phyloP scores from a whole-genome alignment of 2,797 vertebrate species.

The Pachyuromys duprasi region DNA sequence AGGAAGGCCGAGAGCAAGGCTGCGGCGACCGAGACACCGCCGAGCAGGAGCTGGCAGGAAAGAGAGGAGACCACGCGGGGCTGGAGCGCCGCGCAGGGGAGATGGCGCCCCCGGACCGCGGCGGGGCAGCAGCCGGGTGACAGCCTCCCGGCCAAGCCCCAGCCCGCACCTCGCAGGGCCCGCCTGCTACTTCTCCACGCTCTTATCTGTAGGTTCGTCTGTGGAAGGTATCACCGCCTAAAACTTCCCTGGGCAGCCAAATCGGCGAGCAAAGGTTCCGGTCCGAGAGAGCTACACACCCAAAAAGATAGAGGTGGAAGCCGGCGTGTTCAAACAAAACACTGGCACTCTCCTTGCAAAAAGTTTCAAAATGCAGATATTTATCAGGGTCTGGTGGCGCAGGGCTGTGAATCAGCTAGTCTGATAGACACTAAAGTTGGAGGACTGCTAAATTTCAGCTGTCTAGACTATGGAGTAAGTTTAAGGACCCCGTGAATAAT shows the following conservation, averaged over 20 bases:
- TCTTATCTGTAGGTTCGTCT: not conserved
- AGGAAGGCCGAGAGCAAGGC: not conserved
- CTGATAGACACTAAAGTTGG: not conserved
- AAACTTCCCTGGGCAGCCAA: conserved; percentile 60
- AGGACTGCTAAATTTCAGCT: not conserved
- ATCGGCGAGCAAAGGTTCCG: conserved; percentile 53
- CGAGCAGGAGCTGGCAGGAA: too few species aligned
- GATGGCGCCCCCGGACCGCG: too few species aligned
- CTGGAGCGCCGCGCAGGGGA: accelerated
- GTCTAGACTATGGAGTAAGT: not conserved
- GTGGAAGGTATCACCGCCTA: conserved; percentile 36
- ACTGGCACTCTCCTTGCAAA: not conserved
- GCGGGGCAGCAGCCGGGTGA: accelerated
- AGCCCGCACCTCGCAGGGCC: not conserved
- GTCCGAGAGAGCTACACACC: not conserved
- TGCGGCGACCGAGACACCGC: not conserved
- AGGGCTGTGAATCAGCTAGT: not conserved
- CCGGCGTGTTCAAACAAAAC: not conserved
- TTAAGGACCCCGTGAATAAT: not conserved
- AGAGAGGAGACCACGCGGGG: too few species aligned
- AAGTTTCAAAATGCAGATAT: not conserved
- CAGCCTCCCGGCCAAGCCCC: not conserved
- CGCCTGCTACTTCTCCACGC: not conserved
- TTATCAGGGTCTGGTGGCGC: not conserved
- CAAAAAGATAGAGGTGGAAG: not conserved